Conservation (phyloP, 2,113 vertebrate genomes). For the Saccopteryx bilineata region DNA sequence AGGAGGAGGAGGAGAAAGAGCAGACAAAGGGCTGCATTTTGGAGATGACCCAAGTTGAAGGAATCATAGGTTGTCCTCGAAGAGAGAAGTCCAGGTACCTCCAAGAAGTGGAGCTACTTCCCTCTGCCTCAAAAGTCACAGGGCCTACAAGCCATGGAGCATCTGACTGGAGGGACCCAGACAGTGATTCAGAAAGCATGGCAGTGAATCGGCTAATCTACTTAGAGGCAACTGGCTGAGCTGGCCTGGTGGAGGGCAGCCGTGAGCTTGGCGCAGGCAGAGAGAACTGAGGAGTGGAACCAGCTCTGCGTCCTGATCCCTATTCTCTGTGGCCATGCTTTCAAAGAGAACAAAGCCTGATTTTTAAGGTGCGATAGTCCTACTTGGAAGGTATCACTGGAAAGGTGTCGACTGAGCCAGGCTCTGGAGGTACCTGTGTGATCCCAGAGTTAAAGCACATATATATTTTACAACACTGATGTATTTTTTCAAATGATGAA, state of each 20-base stretch:
- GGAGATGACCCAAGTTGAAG: neutral
- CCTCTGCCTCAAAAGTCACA: neutral
- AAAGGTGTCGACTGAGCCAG: neutral
- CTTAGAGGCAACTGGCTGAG: slow-evolving; percentile 62
- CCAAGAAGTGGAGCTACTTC: neutral
- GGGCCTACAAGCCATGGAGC: neutral
- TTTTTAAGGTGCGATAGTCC: neutral
- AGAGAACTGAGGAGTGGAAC: neutral
- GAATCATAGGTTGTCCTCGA: neutral
- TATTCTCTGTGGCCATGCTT: neutral
- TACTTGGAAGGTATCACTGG: neutral
- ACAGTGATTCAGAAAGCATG: slow-evolving; percentile 6
- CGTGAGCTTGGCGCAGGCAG: neutral
- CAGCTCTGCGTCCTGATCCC: neutral
- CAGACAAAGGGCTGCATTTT: too few species aligned
- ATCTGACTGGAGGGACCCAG: neutral
- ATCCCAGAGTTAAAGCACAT: neutral
- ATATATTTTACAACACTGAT: neutral
- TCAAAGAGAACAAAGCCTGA: neutral
- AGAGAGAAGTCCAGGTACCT: neutral
- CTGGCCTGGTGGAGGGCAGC: slow-evolving; percentile 5
- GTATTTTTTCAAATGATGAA: neutral
- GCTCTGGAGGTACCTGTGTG: neutral
- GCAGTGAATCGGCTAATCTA: slow-evolving; percentile 62
- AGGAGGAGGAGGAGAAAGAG: neutral